Evolutionary conservation across 2,113 vertebrate genomes (phyloP), one percentile per base, ranked within the genome.

Genomic region (Mustela lutreola): DNA sequence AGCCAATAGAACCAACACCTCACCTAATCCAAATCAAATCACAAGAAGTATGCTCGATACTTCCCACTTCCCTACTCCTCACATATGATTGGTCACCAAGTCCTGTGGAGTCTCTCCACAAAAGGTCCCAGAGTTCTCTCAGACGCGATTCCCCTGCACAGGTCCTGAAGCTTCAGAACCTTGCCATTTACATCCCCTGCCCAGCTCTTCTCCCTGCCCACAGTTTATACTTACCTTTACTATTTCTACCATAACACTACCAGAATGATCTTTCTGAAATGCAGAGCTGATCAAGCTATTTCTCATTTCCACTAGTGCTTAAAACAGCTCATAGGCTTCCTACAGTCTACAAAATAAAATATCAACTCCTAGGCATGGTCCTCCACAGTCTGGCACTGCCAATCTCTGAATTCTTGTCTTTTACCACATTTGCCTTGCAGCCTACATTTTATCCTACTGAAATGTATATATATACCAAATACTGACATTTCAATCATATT

Each of bases 331-430:
- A 60, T 18, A 16, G 76, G 48, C 79, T 62, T 88, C 56, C 39
- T 81, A 11, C 48, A 91, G 48, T 31, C 53, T 96, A 91, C 62
- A 76, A 58, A 95, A 70, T 76, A 56, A 94, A 96, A 81, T 16
- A 93, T 5, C 75, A 76, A 3, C 9, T 7, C 48, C 15, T 86
- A 9, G 85, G 24, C 39, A 42, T 7, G 9, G 42, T 21, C 28
- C 24, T 89, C 48, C 7, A 31, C n/a, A 45, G 60, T 42, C 42
- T 82, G 83, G 19, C 62, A 33, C 18, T 33, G 42, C 18, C 16
- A 19, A 4, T 86, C 53, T 93, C 39, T 48, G 14, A 22, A 76
- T 33, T 26, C 26, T 78, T 22, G 4, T 50, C n/a, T 62, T 56
- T 75, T 83, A 65, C 33, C 42, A 45, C 71, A 45, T 70, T 80